Conservation (phyloP, 2,797 vertebrate species). For the Enteromius viviparus region DNA sequence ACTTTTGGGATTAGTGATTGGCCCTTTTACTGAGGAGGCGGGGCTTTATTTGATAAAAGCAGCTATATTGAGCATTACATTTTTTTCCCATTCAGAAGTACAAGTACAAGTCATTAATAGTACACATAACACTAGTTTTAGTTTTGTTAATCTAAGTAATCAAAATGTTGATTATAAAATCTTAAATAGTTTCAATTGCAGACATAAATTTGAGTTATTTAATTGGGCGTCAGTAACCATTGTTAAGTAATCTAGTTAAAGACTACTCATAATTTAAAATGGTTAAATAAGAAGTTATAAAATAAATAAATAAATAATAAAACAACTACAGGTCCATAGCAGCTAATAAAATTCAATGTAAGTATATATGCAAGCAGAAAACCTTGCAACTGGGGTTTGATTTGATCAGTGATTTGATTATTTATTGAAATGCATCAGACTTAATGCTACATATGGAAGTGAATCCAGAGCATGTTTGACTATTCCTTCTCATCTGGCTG, state of each 20-base stretch:
- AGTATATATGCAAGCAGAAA: background rate
- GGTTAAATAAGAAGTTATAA: background rate
- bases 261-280: background rate
- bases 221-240: background rate
- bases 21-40: too few relatives aligned
- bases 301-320: too few relatives aligned
- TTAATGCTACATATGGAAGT: background rate
- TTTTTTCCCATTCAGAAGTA: too few relatives aligned
- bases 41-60: background rate
- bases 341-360: background rate
- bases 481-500: background rate
- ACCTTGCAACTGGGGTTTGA: background rate
- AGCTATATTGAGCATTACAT: too few relatives aligned
- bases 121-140: background rate
- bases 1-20: too few relatives aligned
- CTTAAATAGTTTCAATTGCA: background rate
- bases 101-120: background rate
- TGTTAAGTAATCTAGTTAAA: background rate
- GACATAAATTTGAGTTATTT: background rate
- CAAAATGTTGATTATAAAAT: background rate
- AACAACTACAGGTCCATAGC: background rate
- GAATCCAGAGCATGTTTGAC: background rate
- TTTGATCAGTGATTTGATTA: background rate
- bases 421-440: background rate
- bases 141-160: background rate